Evolutionary conservation across 2,888 invertebrate species (phyloP), one percentile per base, ranked within the genome.

Genomic region (Congeria kusceri): DNA sequence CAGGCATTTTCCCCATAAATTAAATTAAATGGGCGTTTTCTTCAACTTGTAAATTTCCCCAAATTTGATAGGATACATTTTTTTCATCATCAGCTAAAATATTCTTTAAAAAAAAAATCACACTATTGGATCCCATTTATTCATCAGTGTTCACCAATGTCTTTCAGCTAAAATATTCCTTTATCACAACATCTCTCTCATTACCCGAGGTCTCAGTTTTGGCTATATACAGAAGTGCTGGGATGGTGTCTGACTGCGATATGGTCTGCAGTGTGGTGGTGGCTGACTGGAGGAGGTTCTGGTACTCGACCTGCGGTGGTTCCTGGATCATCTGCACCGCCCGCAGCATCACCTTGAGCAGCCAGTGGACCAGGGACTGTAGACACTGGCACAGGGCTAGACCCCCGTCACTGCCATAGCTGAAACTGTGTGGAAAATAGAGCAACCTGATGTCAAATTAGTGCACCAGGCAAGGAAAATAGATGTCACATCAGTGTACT

Each of bases 381-480:
- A 92, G 70, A n/a, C 89, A 84, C 27, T 87, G 96, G 0, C 97
- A 96, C 44, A 94, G 84, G n/a, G 97, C 93, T 20, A 97, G 95
- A 87, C 96, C 96, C 93, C 98, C 98, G 92, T 98, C 98, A 71
- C 97, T 96, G 94, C 97, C 97, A 58, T 87, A 89, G 61, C 87
- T 89, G 72, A 90, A 91, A 77, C 92, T 93, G 83, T 7, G 85
- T 9, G 4, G 18, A 32, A 32, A 11, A 32, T 32, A 75, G 46
- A 47, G 75, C 75, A 59, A 44, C 23, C 13, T 15, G 9, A 39
- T 44, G n/a, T 61, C 18, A 15, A 61, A 23, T 32, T 25, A 27
- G 18, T 25, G 27, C 1, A 18, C n/a, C 20, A 27, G n/a, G 18
- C 7, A 25, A 15, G 18, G 15, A 27, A 59, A 7, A 57, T 13